Evolutionary conservation across 1,140 invertebrate genomes (phyloP).

Genomic region (Lasioglossum albipes): DNA sequence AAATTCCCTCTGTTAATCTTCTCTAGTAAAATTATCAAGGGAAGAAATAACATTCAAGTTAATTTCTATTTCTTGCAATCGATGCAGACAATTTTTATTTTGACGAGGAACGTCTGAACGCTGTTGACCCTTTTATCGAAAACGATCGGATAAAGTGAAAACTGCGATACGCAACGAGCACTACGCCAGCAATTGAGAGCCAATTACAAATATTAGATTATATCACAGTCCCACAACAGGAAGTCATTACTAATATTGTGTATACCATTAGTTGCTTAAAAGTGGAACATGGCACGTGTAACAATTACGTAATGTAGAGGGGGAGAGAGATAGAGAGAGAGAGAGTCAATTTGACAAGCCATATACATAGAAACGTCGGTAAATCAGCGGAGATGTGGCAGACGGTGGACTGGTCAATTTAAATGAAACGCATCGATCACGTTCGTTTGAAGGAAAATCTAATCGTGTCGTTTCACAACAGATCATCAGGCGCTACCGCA

Average conservation of each 20-base stretch:
- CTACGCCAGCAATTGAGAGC: too few species aligned
- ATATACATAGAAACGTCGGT: background rate
- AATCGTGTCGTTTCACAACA: constrained; percentile 39
- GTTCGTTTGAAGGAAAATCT: background rate
- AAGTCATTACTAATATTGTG: background rate
- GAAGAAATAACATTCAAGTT: too few species aligned
- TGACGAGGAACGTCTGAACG: background rate
- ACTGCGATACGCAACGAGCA: too few species aligned
- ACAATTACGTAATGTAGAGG: background rate
- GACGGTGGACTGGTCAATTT: background rate
- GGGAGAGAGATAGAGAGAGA: background rate
- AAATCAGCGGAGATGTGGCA: background rate
- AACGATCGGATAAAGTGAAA: background rate
- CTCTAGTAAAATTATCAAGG: too few species aligned
- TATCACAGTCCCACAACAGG: background rate
- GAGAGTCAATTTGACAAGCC: too few species aligned
- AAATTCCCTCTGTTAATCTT: too few species aligned
- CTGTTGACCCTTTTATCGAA: background rate
- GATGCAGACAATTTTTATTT: too few species aligned
- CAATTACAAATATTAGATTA: background rate
- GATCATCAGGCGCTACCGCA: constrained; percentile 83
- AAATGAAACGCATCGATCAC: background rate
- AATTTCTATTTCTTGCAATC: too few species aligned
- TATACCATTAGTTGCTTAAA: background rate
- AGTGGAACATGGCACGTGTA: background rate